Evolutionary conservation across 2,113 vertebrate genomes (phyloP), one percentile per base, ranked within the genome.

Genomic region (Xenopus borealis): DNA sequence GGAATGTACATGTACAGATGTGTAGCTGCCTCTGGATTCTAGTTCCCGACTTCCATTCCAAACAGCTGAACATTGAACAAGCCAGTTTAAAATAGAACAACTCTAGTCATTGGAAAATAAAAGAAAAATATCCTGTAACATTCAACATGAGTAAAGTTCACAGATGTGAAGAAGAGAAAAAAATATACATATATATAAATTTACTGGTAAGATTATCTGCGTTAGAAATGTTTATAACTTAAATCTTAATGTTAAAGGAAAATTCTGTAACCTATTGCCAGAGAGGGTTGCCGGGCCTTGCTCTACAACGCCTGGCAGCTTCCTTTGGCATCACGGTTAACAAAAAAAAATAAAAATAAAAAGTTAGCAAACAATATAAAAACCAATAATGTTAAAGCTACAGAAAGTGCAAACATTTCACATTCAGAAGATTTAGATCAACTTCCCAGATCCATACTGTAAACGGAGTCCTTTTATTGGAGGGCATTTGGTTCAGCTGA

Each of bases 1-100:
- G 88, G 89, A 88, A 87, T 89, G 88, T 86, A 88, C 84, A 83
- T 79, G 88, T 87, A 91, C 87, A 89, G 85, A 84, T 68, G 81
- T 76, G 46, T 76, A 76, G 73, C 73, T 69, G 73, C 66, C 73
- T 76, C 73, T 75, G 58, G 45, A 75, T 67, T 58, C 47, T 64
- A 75, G 62, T 68, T 69, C 50, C 66, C 65, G 53, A 17, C 58
- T 76, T 75, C n/a, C 46, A 68, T 52, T 62, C 58, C 18, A 76
- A 69, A 47, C 47, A n/a, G 53, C 17, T 7, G 8, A 55, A 55
- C 16, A 16, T 7, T n/a, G 13, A n/a, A 55, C 47, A 55, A 4
- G 18, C 16, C 17, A 55, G 6, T 55, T n/a, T n/a, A 55, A 55
- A 55, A 55, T 55, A 18, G 1, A 55, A 76, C 73, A 69, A 69